Base-by-base conservation (phyloP, 92 coral and sea anemone species). In the Palythoa heliodiscus region DNA sequence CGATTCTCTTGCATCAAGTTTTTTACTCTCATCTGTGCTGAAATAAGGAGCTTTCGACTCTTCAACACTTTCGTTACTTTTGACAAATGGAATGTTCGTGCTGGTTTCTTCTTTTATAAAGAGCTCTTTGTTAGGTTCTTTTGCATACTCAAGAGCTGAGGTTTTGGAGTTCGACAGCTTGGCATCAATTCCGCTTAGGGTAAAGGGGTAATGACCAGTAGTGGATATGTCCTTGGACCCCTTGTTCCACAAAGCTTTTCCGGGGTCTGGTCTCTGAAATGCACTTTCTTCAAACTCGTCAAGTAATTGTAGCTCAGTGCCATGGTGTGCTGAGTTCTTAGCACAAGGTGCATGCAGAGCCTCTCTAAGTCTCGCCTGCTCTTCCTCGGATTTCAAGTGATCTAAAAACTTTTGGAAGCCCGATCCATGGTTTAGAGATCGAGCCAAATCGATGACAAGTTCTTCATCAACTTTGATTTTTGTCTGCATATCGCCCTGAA, bases 391-490 rank as follows among this genome's bases (percentile, higher is more conserved):
- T 73, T 22, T 58, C 73, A 58, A 47, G 55, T 75, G 84, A 43
- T 57, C 43, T 9, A 84, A 48, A 54, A 84, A 73, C 13, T 43
- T 52, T 67, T 75, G 82, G 60, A 73, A 48, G 39, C 54, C 43
- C 25, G 81, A 40, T 38, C 58, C 48, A 2, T 66, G 69, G 77
- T 58, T 86, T 24, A 86, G 68, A 23, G 89, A 77, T 20, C 93
- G 77, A 52, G 88, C 64, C 40, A 91, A 86, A 9, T 75, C 77
- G 66, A 88, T 40, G 39, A 91, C 77, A 52, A 80, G 70, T 15
- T 85, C 69, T 38, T 88, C 90, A 67, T 82, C 54, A 0, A 89
- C 15, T 38, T 91, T 83, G 39, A 91, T 86, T 84, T 81, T 85
- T 2, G 89, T 85, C 35, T 75, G 64, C 13, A 86, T 24, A 17